A percentile compares a stretch with the other conserved stretches of the same genome.
Evolutionary conservation across 2,797 vertebrate genomes (phyloP).

Genomic region (Pitangus sulphuratus): DNA sequence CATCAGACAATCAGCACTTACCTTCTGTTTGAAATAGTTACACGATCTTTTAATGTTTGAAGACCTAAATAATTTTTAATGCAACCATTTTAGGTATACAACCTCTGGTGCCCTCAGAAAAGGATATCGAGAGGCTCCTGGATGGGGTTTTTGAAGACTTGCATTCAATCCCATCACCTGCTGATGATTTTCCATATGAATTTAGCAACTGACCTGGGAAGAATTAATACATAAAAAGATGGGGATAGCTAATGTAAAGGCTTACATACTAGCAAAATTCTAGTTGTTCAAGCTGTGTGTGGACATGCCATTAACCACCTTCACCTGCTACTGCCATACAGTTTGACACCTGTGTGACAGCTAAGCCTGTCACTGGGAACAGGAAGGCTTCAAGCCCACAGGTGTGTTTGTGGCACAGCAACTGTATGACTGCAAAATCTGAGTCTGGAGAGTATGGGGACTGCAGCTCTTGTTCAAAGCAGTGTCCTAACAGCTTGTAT

Average conservation of each 20-base stretch:
- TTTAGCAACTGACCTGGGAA: neutral
- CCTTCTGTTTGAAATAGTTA: neutral
- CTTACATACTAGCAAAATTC: neutral
- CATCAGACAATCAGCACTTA: neutral
- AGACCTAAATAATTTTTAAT: neutral
- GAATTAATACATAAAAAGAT: neutral
- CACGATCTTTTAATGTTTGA: neutral
- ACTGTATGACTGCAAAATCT: rapidly evolving
- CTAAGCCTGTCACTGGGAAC: rapidly evolving
- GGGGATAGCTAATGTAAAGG: neutral
- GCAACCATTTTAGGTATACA: neutral
- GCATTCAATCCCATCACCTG: neutral
- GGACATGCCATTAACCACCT: neutral
- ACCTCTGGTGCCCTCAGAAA: neutral
- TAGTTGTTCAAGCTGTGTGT: neutral
- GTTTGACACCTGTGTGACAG: neutral
- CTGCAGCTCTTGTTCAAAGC: neutral
- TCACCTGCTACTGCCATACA: neutral
- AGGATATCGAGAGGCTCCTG: neutral
- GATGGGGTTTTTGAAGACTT: neutral
- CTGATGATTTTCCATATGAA: neutral
- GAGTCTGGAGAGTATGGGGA: neutral
- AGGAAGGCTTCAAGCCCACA: neutral
- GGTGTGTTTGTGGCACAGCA: neutral
- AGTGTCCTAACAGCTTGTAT: neutral